These are phyloP conservation scores for rat (Rattus norvegicus) DNA, from an alignment of 2,113 vertebrate genomes.

Conservation along the genomic window DNA sequence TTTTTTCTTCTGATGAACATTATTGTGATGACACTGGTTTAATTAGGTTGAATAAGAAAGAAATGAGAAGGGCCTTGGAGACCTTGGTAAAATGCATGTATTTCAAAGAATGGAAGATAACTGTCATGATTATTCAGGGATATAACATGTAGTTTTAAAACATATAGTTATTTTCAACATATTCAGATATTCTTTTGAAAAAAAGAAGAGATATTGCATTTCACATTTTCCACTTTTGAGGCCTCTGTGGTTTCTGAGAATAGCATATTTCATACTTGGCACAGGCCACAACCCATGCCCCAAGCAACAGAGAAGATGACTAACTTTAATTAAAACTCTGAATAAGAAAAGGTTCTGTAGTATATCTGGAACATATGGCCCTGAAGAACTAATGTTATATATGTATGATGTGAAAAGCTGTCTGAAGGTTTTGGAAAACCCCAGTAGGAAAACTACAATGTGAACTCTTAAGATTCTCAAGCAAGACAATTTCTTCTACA, in stretches of 20 bases:
- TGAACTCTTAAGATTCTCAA: not conserved
- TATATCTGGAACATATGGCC: not conserved
- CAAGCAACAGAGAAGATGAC: not conserved
- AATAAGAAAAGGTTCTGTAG: not conserved
- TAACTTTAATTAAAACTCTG: constrained; percentile 11
- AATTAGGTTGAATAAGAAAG: not conserved
- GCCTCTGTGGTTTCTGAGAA: not conserved
- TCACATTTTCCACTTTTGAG: not conserved
- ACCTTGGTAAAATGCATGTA: not conserved
- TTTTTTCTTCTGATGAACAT: not conserved
- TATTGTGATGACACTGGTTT: not conserved
- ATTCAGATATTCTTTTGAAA: not conserved
- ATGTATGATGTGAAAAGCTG: not conserved
- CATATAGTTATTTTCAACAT: not conserved
- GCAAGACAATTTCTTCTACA: not conserved
- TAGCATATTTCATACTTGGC: constrained; percentile 18
- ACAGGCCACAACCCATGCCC: not conserved
- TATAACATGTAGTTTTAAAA: not conserved
- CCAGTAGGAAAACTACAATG: not conserved
- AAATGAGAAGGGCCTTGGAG: not conserved
- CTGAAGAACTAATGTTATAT: not conserved
- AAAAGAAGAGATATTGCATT: not conserved
- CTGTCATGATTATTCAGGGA: not conserved
- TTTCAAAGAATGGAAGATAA: not conserved
- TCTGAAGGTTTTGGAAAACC: not conserved